Evolutionary conservation across 37 sponge, comb jelly and placozoan species (phyloP), one percentile per base, ranked within the genome.

Genomic region (Axinella damicornis): DNA sequence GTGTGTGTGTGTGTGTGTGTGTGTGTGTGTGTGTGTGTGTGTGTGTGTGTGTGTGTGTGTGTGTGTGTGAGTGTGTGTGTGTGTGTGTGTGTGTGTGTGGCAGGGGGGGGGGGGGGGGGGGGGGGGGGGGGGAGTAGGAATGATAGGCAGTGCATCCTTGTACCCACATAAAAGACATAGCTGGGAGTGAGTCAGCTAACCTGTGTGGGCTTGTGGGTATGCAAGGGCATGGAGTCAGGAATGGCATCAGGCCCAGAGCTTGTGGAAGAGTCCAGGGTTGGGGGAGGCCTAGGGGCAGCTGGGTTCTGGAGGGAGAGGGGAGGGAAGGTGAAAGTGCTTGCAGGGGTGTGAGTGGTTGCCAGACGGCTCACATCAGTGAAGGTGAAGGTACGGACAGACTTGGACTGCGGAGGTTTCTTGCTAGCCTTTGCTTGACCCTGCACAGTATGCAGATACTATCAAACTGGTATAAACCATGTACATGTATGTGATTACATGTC

Each of bases 1-100:
- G 63, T 77, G 25, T 77, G 78, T 77, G 78, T 60, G 78, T 77
- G 78, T 60, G 63, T 77, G 78, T 77, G 78, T 77, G 78, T 77
- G 78, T 77, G 78, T 60, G 63, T 77, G 78, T 78, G 52, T 38
- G 40, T 38, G 52, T 78, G 65, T 37, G 37, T 78, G 79, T 78
- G 17, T 38, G 63, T n/a, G 66, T 78, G 52, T 64, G 46, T 78
- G 40, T 27, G 39, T 78, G 46, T 78, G 14, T 74, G 75, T 74
- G 54, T 74, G 36, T 78, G 79, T 36, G 54, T 34, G 25, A 5
- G 30, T 78, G 22, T 36, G 67, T 65, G 79, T 78, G 57, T 74
- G 57, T 74, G 75, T 54, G 56, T 74, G 56, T 74, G 75, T 74
- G 75, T 74, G 46, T 46, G 46, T 46, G 46, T 46, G 46, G 46